phyloP scores from a whole-genome alignment of 2,888 invertebrate species.

The Gymnosoma rotundatum region DNA sequence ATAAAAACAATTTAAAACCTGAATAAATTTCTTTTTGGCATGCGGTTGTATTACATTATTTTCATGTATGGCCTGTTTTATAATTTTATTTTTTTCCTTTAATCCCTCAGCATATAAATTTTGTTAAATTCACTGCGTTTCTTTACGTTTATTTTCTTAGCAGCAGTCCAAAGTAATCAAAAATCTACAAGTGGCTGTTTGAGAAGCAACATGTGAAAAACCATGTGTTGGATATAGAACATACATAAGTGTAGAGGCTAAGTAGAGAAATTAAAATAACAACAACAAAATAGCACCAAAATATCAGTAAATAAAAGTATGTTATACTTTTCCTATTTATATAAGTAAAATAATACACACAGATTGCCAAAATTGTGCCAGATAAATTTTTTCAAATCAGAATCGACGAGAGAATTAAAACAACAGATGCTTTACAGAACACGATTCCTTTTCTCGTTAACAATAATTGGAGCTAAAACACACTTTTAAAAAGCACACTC shows the following conservation, averaged over 20 bases:
- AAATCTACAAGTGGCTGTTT: conserved; percentile 63
- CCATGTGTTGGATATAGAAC: conserved; percentile 42
- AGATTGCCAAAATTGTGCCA: background rate
- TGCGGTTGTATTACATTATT: too few species aligned
- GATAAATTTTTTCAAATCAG: background rate
- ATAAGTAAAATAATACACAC: background rate
- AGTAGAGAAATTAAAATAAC: conserved; percentile 7
- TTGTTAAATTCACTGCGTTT: background rate
- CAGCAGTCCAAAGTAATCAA: background rate
- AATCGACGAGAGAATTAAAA: background rate
- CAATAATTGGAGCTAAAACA: background rate
- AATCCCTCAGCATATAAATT: too few species aligned
- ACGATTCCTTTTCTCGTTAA: background rate
- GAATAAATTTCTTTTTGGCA: too few species aligned
- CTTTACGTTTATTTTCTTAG: background rate
- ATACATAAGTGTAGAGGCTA: background rate
- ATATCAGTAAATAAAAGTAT: too few species aligned
- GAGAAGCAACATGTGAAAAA: conserved; percentile 64
- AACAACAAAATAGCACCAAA: background rate
- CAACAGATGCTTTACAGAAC: background rate
- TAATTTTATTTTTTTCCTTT: too few species aligned
- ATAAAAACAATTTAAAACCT: too few species aligned
- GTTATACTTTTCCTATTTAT: too few species aligned
- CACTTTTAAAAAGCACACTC: background rate
- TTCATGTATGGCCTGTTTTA: too few species aligned